Evolutionary conservation across 2,113 vertebrate species (phyloP).

Genomic region (Neogobius melanostomus): DNA sequence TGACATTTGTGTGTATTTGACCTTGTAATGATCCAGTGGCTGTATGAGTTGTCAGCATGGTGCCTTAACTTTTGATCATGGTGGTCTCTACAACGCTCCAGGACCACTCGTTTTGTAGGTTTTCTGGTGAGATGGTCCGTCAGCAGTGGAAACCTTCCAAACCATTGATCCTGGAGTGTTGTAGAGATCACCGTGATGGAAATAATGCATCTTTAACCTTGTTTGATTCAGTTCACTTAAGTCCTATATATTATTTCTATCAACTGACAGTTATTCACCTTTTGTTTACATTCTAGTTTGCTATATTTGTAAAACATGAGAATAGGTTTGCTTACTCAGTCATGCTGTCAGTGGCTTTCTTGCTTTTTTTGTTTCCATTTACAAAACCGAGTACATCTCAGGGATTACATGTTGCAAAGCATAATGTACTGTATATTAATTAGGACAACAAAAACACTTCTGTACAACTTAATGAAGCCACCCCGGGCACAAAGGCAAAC

Average conservation of each 20-base stretch:
- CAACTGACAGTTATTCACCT: neutral
- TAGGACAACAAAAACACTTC: slow-evolving; percentile 16
- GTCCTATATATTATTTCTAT: neutral
- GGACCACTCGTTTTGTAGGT: too few species aligned
- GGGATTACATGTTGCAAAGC: neutral
- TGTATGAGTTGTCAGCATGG: too few species aligned
- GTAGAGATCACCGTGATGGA: too few species aligned
- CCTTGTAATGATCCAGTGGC: too few species aligned
- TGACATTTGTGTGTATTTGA: too few species aligned
- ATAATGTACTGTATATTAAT: slow-evolving; percentile 15
- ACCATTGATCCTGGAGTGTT: too few species aligned
- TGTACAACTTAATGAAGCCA: slow-evolving; percentile 39
- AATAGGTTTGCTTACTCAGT: neutral
- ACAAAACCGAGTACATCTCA: neutral
- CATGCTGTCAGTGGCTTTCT: neutral
- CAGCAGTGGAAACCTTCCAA: too few species aligned
- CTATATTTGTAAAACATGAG: too few species aligned
- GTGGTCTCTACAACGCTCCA: too few species aligned
- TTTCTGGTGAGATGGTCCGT: too few species aligned
- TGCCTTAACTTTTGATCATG: too few species aligned
- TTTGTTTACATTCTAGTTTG: neutral
- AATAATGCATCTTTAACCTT: neutral
- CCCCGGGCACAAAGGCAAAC: slow-evolving; percentile 7
- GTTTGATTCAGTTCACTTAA: too few species aligned
- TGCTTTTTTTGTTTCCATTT: neutral